phyloP scores from a whole-genome alignment of 1,140 invertebrate species.

The Drosophila yakuba region DNA sequence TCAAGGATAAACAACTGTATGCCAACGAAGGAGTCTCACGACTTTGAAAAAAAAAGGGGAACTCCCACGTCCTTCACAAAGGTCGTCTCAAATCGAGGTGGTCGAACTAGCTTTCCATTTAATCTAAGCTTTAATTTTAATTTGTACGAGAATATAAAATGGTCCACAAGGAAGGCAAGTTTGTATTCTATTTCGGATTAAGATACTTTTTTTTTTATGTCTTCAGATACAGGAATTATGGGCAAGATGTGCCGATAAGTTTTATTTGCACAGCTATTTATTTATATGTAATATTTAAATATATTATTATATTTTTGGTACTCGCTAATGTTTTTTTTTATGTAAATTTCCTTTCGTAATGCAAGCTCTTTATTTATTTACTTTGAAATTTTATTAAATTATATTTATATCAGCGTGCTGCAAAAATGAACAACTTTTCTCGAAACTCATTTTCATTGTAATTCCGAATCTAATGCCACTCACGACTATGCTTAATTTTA shows the following conservation, averaged over 20 bases:
- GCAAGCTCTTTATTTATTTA: too few relatives aligned
- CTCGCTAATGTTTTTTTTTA: neutral
- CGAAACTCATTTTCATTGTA: slow-evolving; percentile 10
- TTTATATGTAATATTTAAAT: slow-evolving; percentile 1
- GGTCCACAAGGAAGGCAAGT: neutral
- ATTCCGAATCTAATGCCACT: slow-evolving; percentile 66
- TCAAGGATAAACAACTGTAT: slow-evolving; percentile 50
- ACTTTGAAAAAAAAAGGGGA: slow-evolving; percentile 32
- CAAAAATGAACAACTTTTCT: neutral
- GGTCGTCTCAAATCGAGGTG: neutral
- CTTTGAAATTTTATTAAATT: neutral
- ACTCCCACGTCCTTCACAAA: neutral
- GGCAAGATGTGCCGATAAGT: neutral
- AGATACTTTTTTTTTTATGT: neutral
- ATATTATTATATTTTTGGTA: neutral
- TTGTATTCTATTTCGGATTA: neutral
- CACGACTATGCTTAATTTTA: slow-evolving; percentile 47
- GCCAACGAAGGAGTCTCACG: slow-evolving; percentile 73
- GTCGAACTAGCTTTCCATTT: slow-evolving; percentile 16
- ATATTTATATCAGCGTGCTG: too few relatives aligned
- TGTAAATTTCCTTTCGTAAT: too few relatives aligned
- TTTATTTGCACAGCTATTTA: neutral
- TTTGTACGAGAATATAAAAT: slow-evolving; percentile 14
- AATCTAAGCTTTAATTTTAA: slow-evolving; percentile 30
- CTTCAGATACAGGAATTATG: too few relatives aligned